A percentile compares a stretch with the other conserved stretches of the same genome.
Evolutionary conservation across 2,113 vertebrate genomes (phyloP).

Genomic region (Tachuris rubrigastra): DNA sequence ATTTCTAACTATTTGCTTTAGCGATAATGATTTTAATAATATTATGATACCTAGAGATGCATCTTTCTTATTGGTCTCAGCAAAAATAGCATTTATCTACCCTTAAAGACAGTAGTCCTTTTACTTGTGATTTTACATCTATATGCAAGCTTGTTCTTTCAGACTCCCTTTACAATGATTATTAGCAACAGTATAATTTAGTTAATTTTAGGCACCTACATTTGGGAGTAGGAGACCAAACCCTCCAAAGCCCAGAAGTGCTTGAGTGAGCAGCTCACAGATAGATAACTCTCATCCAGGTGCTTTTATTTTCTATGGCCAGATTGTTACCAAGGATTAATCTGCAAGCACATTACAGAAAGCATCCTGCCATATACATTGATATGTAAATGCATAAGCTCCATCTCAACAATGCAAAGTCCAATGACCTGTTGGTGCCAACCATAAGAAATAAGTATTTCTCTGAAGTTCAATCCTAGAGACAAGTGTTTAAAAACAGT

Average conservation of each 20-base stretch:
- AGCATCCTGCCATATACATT: background rate
- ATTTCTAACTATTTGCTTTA: background rate
- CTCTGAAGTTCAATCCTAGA: background rate
- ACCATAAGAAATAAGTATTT: background rate
- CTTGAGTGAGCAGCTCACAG: background rate
- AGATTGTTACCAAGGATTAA: background rate
- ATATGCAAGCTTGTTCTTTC: fast-evolving
- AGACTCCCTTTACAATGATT: fast-evolving
- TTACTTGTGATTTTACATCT: background rate
- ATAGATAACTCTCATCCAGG: background rate
- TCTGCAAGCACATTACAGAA: background rate
- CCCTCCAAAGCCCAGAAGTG: background rate
- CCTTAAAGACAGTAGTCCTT: background rate
- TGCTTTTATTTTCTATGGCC: background rate
- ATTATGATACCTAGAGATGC: background rate
- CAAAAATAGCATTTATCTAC: background rate
- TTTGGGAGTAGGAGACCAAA: background rate
- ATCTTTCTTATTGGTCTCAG: background rate
- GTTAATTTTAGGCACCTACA: background rate
- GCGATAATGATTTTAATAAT: background rate
- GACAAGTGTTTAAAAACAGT: background rate
- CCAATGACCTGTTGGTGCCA: background rate
- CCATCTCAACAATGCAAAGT: background rate
- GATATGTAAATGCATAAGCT: background rate
- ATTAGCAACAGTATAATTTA: background rate